A percentile compares a stretch with the other conserved stretches of the same genome.
Evolutionary conservation across 2,797 vertebrate genomes (phyloP).

Genomic region (Sitta carolinensis): DNA sequence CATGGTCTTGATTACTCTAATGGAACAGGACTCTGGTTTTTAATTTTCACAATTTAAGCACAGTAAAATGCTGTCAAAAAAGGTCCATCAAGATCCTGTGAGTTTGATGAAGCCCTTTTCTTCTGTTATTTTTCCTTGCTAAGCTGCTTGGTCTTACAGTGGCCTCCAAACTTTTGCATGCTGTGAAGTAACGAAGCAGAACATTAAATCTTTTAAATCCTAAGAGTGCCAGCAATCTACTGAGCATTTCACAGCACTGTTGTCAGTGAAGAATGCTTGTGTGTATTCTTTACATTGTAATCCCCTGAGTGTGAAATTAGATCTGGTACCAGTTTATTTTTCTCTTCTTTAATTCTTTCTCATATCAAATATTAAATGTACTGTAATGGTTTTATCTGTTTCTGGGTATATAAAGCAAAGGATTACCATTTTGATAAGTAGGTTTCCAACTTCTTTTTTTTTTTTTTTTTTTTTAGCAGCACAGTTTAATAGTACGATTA

Average conservation of each 20-base stretch:
- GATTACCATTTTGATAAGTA: not conserved
- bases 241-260: not conserved
- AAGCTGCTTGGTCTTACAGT: not conserved
- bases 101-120: not conserved
- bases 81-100: not conserved
- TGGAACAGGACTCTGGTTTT: not conserved
- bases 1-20: not conserved
- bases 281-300: constrained; percentile 35
- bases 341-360: not conserved
- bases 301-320: constrained; percentile 47
- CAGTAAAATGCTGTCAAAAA: not conserved
- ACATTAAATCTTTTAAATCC: constrained; percentile 51
- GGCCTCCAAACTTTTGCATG: constrained; percentile 6
- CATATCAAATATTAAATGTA: not conserved
- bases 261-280: constrained; percentile 37
- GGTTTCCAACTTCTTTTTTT: not conserved
- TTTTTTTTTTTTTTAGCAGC: not conserved
- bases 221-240: not conserved
- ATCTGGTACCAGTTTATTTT: constrained; percentile 7
- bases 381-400: not conserved
- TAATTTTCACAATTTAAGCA: not conserved
- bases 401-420: not conserved
- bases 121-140: not conserved
- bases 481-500: not conserved
- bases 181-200: constrained; percentile 49